These are phyloP conservation scores for Halichoerus grypus DNA, from an alignment of 2,113 vertebrate species.

Conservation along the genomic window DNA sequence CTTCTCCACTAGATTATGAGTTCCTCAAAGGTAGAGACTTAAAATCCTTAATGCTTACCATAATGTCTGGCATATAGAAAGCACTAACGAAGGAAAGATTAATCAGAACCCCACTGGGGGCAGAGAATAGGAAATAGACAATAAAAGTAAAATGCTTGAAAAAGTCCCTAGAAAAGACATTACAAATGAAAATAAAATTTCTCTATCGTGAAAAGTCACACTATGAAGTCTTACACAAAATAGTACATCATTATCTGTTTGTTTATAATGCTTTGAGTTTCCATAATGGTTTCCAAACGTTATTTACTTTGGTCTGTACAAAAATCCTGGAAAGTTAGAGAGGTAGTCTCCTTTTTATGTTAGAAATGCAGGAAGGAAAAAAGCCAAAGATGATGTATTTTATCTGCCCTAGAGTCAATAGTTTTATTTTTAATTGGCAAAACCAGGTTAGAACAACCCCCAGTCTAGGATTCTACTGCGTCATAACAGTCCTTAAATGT, in stretches of 20 bases:
- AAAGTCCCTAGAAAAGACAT: slow-evolving; percentile 6
- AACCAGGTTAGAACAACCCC: background rate
- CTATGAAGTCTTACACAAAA: slow-evolving; percentile 14
- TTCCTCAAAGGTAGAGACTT: slow-evolving; percentile 25
- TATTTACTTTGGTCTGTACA: slow-evolving; percentile 16
- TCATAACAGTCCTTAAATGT: background rate
- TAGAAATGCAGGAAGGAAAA: slow-evolving; percentile 57
- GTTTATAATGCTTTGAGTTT: slow-evolving; percentile 49
- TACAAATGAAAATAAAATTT: slow-evolving; percentile 16
- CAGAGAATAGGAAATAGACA: slow-evolving; percentile 10
- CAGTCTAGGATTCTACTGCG: background rate
- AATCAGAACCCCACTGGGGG: background rate
- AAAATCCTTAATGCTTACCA: slow-evolving; percentile 37
- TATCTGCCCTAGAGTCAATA: background rate
- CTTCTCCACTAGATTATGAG: background rate
- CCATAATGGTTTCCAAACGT: slow-evolving; percentile 27
- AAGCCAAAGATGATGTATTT: background rate
- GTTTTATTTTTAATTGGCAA: background rate
- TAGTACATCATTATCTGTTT: background rate
- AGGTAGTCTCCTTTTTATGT: background rate
- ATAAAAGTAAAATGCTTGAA: slow-evolving; percentile 43
- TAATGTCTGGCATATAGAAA: background rate
- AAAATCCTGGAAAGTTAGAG: background rate
- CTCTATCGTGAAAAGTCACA: slow-evolving; percentile 19
- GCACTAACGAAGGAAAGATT: slow-evolving; percentile 29